A percentile compares a stretch with the other conserved stretches of the same genome.
phyloP scores from a whole-genome alignment of 1,140 invertebrate genomes.

The Anagrus nilaparvatae region DNA sequence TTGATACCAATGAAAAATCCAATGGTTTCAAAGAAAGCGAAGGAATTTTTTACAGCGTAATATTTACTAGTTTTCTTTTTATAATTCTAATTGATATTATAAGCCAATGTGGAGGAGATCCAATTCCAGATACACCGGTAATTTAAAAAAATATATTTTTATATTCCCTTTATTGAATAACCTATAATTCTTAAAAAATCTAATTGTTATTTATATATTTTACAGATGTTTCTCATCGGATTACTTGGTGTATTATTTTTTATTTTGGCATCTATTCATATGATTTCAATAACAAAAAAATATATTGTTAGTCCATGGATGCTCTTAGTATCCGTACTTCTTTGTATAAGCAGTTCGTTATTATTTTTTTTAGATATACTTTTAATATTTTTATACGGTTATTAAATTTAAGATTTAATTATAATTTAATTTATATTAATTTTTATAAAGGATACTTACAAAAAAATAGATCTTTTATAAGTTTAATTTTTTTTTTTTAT shows the following conservation, averaged over 20 bases:
- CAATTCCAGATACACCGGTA: conserved; percentile 29
- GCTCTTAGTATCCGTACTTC: conserved; percentile 12
- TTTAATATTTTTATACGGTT: conserved; percentile 26
- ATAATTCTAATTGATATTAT: conserved; percentile 25
- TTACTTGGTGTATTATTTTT: conserved; percentile 20
- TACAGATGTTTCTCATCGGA: conserved; percentile 28
- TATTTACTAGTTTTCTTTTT: conserved; percentile 21
- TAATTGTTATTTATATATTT: conserved; percentile 9
- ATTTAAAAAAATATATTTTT: conserved; percentile 1
- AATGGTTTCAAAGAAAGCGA: conserved; percentile 14
- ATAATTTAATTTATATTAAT: not conserved
- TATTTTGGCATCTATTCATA: conserved; percentile 14
- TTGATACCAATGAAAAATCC: conserved; percentile 17
- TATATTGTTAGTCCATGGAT: conserved; percentile 9
- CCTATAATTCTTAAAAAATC: conserved; percentile 3
- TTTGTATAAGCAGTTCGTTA: conserved; percentile 15
- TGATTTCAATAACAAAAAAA: conserved; percentile 16
- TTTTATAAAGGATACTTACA: not conserved
- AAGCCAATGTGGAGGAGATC: conserved; percentile 26
- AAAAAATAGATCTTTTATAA: conserved; percentile 4
- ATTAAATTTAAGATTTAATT: conserved; percentile 11
- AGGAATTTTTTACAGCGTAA: conserved; percentile 15
- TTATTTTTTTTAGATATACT: conserved; percentile 24
- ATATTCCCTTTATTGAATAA: not conserved
- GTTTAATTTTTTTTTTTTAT: not conserved